Conservation (phyloP, 2,113 vertebrate species). For the Harpagus bidentatus region DNA sequence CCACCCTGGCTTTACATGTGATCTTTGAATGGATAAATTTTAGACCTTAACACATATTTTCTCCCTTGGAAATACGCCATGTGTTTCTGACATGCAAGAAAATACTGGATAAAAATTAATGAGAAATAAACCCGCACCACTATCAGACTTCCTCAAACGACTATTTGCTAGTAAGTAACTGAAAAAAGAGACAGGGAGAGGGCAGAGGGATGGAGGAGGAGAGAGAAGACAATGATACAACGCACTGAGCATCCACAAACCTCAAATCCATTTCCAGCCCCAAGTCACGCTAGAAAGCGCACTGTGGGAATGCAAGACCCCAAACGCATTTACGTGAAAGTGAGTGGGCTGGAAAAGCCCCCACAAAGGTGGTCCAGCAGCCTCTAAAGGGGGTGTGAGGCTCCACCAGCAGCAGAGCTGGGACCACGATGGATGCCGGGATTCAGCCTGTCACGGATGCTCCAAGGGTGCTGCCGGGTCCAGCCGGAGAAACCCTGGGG, state of each 20-base stretch:
- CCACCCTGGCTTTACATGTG: background rate
- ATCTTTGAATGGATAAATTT: conserved; percentile 36
- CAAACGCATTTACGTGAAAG: fast-evolving
- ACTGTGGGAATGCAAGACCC: fast-evolving
- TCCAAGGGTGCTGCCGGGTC: background rate
- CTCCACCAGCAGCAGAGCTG: background rate
- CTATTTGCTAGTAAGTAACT: background rate
- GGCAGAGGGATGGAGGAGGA: background rate
- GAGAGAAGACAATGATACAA: background rate
- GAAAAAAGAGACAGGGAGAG: background rate
- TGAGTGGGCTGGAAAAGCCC: fast-evolving
- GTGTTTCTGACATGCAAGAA: background rate
- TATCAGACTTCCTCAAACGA: background rate
- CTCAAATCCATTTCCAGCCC: background rate
- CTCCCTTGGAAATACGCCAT: background rate
- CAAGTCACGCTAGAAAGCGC: fast-evolving
- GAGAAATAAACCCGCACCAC: background rate
- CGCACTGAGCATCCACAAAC: fast-evolving
- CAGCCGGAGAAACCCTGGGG: background rate
- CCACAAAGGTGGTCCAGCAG: fast-evolving
- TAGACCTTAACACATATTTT: conserved; percentile 12
- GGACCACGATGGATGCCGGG: fast-evolving
- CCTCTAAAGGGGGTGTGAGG: no score
- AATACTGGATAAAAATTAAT: background rate
- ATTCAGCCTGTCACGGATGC: fast-evolving